Evolutionary conservation across 2,888 invertebrate genomes (phyloP).

Genomic region (Octonoba sinensis): DNA sequence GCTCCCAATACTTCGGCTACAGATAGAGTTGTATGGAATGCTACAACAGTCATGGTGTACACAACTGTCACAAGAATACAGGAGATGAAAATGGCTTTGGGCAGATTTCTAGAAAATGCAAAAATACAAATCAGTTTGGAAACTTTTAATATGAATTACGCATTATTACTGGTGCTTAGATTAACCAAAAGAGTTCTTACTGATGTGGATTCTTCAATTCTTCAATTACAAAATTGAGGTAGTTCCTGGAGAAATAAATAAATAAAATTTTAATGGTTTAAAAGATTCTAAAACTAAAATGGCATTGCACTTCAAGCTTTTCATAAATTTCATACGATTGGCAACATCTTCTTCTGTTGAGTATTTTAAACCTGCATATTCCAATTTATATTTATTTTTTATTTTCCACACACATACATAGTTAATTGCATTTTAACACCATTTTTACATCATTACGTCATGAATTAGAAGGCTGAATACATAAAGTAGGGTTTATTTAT

Average conservation of each 20-base stretch:
- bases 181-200: conserved; percentile 72
- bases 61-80: conserved; percentile 93
- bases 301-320: not conserved
- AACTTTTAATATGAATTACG: not conserved
- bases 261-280: conserved; percentile 23
- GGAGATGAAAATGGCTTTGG: conserved; percentile 94
- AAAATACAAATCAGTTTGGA: not conserved
- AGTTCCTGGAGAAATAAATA: conserved; percentile 90
- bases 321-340: not conserved
- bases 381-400: not conserved
- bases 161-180: not conserved
- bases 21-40: conserved; percentile 95
- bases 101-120: conserved; percentile 81
- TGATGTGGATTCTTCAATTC: conserved; percentile 96
- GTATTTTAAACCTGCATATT: not conserved
- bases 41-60: conserved; percentile 94
- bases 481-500: too few relatives aligned
- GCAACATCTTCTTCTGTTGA: not conserved
- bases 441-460: too few relatives aligned
- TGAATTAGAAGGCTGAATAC: too few relatives aligned
- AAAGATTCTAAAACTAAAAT: not conserved
- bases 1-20: conserved; percentile 91
- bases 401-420: not conserved
- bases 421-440: too few relatives aligned
- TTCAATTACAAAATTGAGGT: conserved; percentile 98